Base-by-base conservation (phyloP, 1,140 invertebrate species). In the Acromyrmex echinatior region DNA sequence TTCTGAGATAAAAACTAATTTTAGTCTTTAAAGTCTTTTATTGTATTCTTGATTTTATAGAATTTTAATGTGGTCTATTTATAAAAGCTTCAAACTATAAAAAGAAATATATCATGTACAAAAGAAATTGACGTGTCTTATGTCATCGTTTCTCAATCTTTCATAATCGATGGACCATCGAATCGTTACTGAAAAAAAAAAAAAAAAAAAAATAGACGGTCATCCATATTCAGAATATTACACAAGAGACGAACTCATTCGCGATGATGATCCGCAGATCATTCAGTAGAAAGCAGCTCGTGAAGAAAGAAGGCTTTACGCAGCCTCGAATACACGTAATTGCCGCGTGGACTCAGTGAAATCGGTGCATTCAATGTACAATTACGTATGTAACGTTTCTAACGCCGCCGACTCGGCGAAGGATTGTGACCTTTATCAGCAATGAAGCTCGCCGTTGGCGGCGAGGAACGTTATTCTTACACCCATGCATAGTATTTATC, bases 321-420 rank as follows among this genome's bases (percentile, higher is more conserved):
- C 66, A 58, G 68, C 21, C 18, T 49, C 68, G 68, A 60, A 60
- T 16, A 45, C 68, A 18, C 21, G 25, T 35, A 45, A 81, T 81
- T 39, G 66, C 16, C 21, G 28, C 12, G 31, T 58, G 51, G 31
- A 45, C 53, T 58, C 28, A 60, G 70, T 73, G 53, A 73, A 73
- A 73, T 82, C 53, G 49, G 16, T 82, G 35, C 79, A 49, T 82
- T 82, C 35, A 71, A 66, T 18, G 39, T 78, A 25, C 10, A 81
- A 81, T 82, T 60, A 73, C 68, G n/a, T 58, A 18, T 3, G 39
- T 9, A 7, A 9, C 12, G 18, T n/a, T 18, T 18, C 21, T n/a
- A 45, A 25, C 5, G 18, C 4, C 9, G 28, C 4, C 9, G 28
- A 68, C 9, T n/a, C 21, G 53, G 12, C 14, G 35, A 71, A 62